Percentiles rank a stretch among this genome's conserved stretches.
These are phyloP conservation scores for Platycnemis pennipes DNA, from an alignment of 2,888 invertebrate species.

Conservation along the genomic window DNA sequence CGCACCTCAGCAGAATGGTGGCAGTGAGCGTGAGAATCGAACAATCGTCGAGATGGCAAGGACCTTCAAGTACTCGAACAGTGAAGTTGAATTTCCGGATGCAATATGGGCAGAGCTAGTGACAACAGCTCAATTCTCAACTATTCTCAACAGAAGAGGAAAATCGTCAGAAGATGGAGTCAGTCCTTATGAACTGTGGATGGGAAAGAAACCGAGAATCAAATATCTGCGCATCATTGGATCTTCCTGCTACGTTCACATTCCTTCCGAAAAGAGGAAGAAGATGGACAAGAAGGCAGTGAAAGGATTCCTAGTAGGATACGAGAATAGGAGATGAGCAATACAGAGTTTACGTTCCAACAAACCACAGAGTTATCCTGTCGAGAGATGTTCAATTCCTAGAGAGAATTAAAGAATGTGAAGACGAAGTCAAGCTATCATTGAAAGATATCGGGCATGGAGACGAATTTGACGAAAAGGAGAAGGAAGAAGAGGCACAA, in stretches of 20 bases:
- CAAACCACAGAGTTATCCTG: too few species aligned
- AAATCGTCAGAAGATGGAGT: constrained; percentile 73
- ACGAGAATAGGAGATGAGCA: too few species aligned
- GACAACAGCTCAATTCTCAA: too few species aligned
- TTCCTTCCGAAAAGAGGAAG: neutral
- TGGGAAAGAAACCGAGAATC: constrained; percentile 69
- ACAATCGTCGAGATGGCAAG: neutral
- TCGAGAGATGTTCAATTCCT: too few species aligned
- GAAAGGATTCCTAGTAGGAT: too few species aligned
- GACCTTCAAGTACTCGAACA: neutral
- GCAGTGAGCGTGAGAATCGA: neutral
- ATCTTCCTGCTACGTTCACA: neutral
- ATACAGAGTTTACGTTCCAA: too few species aligned
- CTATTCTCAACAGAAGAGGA: constrained; percentile 72
- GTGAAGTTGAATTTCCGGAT: constrained; percentile 70
- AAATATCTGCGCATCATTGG: neutral
- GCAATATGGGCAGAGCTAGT: constrained; percentile 73
- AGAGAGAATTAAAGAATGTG: too few species aligned
- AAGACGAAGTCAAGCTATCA: too few species aligned
- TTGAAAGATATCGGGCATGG: too few species aligned
- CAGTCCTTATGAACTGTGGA: constrained; percentile 75
- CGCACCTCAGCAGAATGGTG: neutral
- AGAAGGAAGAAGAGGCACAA: too few species aligned
- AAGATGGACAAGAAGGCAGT: neutral
- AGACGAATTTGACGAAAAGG: too few species aligned